Evolutionary conservation across 2,888 invertebrate species (phyloP).

Genomic region (Ferrisia virgata): DNA sequence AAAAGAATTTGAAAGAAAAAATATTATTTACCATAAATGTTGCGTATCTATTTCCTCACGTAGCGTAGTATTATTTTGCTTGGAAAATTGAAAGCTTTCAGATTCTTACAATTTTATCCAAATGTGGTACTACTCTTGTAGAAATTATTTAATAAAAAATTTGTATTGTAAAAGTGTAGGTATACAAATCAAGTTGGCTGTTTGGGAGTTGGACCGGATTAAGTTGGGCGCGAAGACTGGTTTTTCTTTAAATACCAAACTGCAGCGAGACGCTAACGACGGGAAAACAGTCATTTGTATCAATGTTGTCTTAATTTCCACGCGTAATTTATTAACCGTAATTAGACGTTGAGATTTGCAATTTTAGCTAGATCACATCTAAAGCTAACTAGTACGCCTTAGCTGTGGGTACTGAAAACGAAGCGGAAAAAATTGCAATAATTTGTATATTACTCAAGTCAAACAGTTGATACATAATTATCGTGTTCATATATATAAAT

Average conservation of each 20-base stretch:
- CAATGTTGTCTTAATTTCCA: slow-evolving; percentile 22
- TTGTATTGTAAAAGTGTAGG: not conserved
- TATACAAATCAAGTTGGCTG: not conserved
- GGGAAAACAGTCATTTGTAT: slow-evolving; percentile 11
- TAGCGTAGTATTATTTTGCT: too few species aligned
- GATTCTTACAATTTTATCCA: too few species aligned
- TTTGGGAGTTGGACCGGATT: not conserved
- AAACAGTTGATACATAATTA: not conserved
- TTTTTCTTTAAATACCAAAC: not conserved
- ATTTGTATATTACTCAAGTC: not conserved
- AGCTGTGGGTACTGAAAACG: not conserved
- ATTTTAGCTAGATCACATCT: not conserved
- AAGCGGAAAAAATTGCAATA: not conserved
- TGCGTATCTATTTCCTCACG: too few species aligned
- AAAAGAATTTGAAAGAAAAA: too few species aligned
- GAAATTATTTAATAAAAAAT: not conserved
- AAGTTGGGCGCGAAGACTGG: not conserved
- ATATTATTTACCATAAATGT: too few species aligned
- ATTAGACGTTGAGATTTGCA: slow-evolving; percentile 1
- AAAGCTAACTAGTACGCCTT: not conserved
- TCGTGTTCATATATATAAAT: not conserved
- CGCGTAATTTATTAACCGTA: slow-evolving; percentile 24
- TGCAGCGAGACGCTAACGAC: not conserved
- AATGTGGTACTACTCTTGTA: not conserved
- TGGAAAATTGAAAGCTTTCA: too few species aligned